These are phyloP conservation scores for Lithophane ornitopus DNA, from an alignment of 2,888 invertebrate genomes.

Conservation along the genomic window DNA sequence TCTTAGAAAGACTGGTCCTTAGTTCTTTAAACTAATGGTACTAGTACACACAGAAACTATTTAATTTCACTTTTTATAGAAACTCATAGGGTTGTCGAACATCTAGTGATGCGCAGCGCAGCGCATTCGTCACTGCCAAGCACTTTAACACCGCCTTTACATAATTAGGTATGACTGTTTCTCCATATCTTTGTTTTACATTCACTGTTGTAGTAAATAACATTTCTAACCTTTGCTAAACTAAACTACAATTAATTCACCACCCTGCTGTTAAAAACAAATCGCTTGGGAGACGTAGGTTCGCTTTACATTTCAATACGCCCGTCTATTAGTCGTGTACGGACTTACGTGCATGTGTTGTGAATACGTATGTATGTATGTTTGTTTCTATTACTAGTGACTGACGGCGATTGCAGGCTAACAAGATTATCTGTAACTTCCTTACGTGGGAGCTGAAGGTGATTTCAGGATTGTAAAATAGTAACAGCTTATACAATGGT, in stretches of 20 bases:
- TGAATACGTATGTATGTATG: background rate
- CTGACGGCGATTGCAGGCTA: slow-evolving; percentile 29
- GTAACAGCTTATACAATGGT: background rate
- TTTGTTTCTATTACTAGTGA: slow-evolving; percentile 41
- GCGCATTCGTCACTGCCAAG: too few species aligned
- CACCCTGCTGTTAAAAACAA: background rate
- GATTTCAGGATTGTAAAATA: slow-evolving; percentile 26
- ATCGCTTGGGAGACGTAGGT: background rate
- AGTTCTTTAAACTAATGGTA: background rate
- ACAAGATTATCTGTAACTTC: slow-evolving; percentile 47
- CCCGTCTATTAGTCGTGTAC: background rate
- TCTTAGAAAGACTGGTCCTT: slow-evolving; percentile 11
- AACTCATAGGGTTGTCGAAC: too few species aligned
- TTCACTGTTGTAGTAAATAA: background rate
- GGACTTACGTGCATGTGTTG: background rate
- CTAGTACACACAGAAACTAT: background rate
- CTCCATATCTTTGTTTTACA: background rate
- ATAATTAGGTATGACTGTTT: too few species aligned
- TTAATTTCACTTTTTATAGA: background rate
- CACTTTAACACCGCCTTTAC: too few species aligned
- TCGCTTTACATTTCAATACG: background rate
- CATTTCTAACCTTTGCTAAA: background rate
- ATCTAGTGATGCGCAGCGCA: too few species aligned
- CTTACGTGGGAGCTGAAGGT: slow-evolving; percentile 41
- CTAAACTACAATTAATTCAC: background rate